A percentile compares a stretch with the other conserved stretches of the same genome.
These are phyloP conservation scores for Drosophila testacea DNA, from an alignment of 2,888 invertebrate species.

Conservation along the genomic window DNA sequence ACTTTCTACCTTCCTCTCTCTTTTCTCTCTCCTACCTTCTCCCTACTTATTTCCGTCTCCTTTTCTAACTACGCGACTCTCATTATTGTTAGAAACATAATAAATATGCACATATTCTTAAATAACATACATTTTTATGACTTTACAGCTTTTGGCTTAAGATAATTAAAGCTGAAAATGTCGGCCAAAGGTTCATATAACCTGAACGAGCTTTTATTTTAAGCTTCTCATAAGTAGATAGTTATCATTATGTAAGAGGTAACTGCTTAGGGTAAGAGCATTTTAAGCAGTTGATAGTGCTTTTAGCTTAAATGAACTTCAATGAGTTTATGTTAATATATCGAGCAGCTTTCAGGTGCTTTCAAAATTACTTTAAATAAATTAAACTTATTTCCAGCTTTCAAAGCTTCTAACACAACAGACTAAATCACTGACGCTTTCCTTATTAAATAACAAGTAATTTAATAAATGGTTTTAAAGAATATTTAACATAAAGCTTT, in stretches of 20 bases:
- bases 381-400: no score
- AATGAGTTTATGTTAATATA: no score
- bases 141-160: conserved; percentile 38
- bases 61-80: conserved; percentile 13
- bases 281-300: neutral
- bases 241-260: conserved; percentile 6
- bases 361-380: neutral
- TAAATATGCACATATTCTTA: conserved; percentile 56
- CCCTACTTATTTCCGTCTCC: neutral
- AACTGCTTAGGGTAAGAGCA: neutral
- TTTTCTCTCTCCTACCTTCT: no score
- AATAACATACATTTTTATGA: conserved; percentile 55
- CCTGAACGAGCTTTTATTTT: neutral
- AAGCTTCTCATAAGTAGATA: conserved; percentile 1
- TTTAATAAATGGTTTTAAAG: no score
- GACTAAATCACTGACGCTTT: neutral
- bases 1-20: neutral
- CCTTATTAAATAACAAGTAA: neutral
- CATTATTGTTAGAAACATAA: conserved; percentile 54
- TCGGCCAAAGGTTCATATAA: neutral
- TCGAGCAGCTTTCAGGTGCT: neutral
- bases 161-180: conserved; percentile 45
- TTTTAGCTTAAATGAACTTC: neutral
- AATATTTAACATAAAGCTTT: neutral
- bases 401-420: no score